Evolutionary conservation across 2,888 invertebrate genomes (phyloP).

Genomic region (Tiphia femorata): DNA sequence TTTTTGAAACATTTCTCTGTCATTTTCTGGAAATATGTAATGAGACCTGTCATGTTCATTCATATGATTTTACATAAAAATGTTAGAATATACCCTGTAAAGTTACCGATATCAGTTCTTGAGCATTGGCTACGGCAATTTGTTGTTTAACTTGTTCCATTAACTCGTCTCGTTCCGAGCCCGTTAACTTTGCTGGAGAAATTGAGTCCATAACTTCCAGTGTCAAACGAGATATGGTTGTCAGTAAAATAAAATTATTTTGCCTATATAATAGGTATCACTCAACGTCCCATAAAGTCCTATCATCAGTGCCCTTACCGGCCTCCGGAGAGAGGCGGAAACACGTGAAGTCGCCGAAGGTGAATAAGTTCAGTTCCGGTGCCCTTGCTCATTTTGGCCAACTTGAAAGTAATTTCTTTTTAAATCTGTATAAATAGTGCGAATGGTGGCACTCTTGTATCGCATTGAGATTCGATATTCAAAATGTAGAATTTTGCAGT

Average conservation of each 20-base stretch:
- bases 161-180: constrained; percentile 84
- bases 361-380: too few relatives aligned
- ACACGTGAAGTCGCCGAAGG: constrained; percentile 43
- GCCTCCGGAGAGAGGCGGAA: constrained; percentile 25
- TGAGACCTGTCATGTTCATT: constrained; percentile 24
- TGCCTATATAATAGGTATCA: neutral
- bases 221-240: too few relatives aligned
- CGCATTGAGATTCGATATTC: too few relatives aligned
- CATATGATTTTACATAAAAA: constrained; percentile 17
- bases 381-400: too few relatives aligned
- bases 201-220: constrained; percentile 73
- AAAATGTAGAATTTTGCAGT: too few relatives aligned
- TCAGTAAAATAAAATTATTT: neutral
- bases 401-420: too few relatives aligned
- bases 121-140: constrained; percentile 93
- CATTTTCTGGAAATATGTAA: constrained; percentile 81
- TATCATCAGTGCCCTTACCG: constrained; percentile 14
- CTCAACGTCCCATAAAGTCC: too few relatives aligned
- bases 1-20: constrained; percentile 97
- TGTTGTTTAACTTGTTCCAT: constrained; percentile 97
- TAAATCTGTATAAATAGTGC: too few relatives aligned
- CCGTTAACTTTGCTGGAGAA: constrained; percentile 73
- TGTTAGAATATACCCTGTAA: constrained; percentile 34
- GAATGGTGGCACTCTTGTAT: too few relatives aligned
- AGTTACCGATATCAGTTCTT: constrained; percentile 87